phyloP scores from a whole-genome alignment of 2,797 vertebrate species.

The Melopsittacus undulatus region DNA sequence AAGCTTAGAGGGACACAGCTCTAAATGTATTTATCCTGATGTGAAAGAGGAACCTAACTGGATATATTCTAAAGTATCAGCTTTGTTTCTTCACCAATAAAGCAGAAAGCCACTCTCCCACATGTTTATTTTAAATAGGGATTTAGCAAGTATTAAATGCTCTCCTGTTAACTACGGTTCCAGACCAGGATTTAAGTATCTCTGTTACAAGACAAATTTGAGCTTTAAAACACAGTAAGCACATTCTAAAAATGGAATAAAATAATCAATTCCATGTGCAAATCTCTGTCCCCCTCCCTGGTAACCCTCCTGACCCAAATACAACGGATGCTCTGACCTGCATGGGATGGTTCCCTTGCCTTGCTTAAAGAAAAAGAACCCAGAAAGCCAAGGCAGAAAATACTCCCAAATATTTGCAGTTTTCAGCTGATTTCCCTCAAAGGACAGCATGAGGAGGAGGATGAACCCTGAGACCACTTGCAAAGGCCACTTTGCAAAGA shows the following conservation, averaged over 20 bases:
- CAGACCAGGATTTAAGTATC: conserved; percentile 38
- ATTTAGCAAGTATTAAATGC: conserved; percentile 50
- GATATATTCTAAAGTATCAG: conserved; percentile 27
- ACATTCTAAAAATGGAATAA: conserved; percentile 69
- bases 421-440: conserved; percentile 72
- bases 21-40: background rate
- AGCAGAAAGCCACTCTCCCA: conserved; percentile 26
- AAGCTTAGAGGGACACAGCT: background rate
- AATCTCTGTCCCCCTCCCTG: conserved; percentile 74
- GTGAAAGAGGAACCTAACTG: conserved; percentile 35
- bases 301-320: conserved; percentile 82
- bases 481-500: background rate
- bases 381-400: conserved; percentile 1
- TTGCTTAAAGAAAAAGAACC: conserved; percentile 54
- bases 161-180: conserved; percentile 10
- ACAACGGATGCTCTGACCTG: conserved; percentile 54
- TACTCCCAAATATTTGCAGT: background rate
- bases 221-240: conserved; percentile 45
- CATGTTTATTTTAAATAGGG: conserved; percentile 61
- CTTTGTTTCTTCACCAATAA: conserved; percentile 53
- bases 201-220: conserved; percentile 20
- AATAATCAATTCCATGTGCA: conserved; percentile 60
- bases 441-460: conserved; percentile 26
- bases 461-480: background rate
- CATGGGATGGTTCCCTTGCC: conserved; percentile 53